Conservation (phyloP, 2,888 invertebrate genomes). For the Ctenicera cuprea region DNA sequence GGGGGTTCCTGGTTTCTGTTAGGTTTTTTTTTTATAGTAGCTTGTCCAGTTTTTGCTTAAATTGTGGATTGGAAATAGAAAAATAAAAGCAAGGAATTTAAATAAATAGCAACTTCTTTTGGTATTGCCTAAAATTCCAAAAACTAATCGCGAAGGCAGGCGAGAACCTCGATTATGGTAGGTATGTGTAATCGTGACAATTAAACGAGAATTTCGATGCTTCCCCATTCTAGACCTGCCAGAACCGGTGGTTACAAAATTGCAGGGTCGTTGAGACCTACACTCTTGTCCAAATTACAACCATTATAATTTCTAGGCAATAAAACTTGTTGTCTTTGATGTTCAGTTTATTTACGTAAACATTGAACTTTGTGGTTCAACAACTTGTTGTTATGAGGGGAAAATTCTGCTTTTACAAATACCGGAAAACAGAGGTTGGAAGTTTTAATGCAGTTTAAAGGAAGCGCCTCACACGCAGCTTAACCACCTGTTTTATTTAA, state of each 20-base stretch:
- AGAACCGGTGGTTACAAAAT: conserved; percentile 27
- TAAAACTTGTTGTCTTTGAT: conserved; percentile 3
- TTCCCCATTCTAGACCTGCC: conserved; percentile 27
- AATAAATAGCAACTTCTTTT: no score
- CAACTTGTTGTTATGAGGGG: background rate
- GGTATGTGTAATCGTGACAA: conserved; percentile 21
- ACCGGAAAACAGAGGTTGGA: background rate
- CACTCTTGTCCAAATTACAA: conserved; percentile 23
- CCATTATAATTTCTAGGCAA: conserved; percentile 16
- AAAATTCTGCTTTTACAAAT: background rate
- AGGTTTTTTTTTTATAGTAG: background rate
- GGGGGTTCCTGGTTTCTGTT: background rate
- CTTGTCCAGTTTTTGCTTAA: no score
- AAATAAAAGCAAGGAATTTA: no score
- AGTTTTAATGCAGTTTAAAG: background rate
- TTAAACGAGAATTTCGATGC: conserved; percentile 25
- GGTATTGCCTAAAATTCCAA: no score
- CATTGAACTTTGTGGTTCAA: background rate
- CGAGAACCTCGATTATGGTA: background rate
- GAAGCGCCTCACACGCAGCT: conserved; percentile 11
- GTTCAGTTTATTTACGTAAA: background rate
- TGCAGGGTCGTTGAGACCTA: conserved; percentile 18
- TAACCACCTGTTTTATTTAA: conserved; percentile 22
- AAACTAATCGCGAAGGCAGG: background rate
- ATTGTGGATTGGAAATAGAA: no score